phyloP scores from a whole-genome alignment of 2,113 vertebrate species.

The Ursus arctos region DNA sequence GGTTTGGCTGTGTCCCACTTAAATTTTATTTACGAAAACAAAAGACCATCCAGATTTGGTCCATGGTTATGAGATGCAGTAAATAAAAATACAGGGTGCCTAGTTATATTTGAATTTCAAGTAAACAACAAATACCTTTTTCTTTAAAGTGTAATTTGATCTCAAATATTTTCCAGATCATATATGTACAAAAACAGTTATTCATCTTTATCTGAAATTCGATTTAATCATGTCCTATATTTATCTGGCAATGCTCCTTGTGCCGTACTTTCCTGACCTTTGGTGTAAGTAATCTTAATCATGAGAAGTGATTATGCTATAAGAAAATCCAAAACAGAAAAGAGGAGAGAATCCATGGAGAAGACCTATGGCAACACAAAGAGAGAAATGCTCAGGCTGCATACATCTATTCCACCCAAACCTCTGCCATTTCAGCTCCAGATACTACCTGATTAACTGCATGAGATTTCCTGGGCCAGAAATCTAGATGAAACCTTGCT shows the following conservation, averaged over 20 bases:
- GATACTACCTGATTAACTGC: background rate
- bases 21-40: background rate
- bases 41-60: background rate
- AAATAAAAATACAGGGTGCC: background rate
- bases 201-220: background rate
- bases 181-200: background rate
- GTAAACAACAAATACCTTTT: background rate
- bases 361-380: background rate
- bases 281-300: background rate
- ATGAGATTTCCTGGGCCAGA: background rate
- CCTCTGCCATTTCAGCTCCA: background rate
- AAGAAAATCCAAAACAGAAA: background rate
- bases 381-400: background rate
- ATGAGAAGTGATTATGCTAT: background rate
- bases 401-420: accelerated
- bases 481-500: background rate
- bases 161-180: background rate
- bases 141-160: background rate
- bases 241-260: background rate
- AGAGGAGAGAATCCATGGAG: background rate
- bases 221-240: background rate
- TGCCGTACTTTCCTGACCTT: background rate
- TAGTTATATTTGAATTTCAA: background rate
- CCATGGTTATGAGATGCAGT: background rate
- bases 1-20: too few relatives aligned